A percentile compares a stretch with the other conserved stretches of the same genome.
Conservation (phyloP, 2,797 vertebrate species). For the Xiphorhynchus erythropygius region DNA sequence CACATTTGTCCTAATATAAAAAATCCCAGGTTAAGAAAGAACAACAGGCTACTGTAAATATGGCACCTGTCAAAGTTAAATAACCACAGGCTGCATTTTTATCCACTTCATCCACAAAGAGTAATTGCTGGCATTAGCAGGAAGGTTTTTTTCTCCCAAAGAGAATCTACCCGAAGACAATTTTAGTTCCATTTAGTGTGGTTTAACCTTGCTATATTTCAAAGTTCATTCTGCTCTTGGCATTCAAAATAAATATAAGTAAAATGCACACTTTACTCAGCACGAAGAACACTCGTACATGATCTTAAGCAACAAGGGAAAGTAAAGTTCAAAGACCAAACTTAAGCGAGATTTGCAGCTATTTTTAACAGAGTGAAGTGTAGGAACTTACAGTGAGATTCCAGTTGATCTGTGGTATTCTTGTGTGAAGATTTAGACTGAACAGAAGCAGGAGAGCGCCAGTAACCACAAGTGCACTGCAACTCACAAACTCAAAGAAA, state of each 20-base stretch:
- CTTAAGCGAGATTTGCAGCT: background rate
- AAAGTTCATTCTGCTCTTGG: background rate
- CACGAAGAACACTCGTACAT: background rate
- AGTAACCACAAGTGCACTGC: constrained; percentile 92
- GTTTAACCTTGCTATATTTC: background rate
- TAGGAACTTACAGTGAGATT: constrained; percentile 87
- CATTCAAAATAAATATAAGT: background rate
- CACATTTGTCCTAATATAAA: background rate
- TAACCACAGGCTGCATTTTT: constrained; percentile 11
- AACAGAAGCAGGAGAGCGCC: constrained; percentile 92
- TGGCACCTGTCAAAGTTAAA: constrained; percentile 2
- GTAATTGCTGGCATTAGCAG: background rate
- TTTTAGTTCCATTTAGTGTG: background rate
- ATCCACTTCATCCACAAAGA: background rate
- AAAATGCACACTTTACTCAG: background rate
- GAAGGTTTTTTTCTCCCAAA: background rate
- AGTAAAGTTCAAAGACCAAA: background rate
- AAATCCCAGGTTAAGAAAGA: background rate
- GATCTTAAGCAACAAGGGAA: background rate
- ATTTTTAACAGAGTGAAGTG: background rate
- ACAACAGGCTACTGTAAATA: background rate
- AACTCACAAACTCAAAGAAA: constrained; percentile 99
- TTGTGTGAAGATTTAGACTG: constrained; percentile 89
- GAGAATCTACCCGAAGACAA: background rate
- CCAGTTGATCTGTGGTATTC: constrained; percentile 97